These are phyloP conservation scores for Trissoscelio sp. DNA, from an alignment of 2,888 invertebrate species.

Conservation along the genomic window DNA sequence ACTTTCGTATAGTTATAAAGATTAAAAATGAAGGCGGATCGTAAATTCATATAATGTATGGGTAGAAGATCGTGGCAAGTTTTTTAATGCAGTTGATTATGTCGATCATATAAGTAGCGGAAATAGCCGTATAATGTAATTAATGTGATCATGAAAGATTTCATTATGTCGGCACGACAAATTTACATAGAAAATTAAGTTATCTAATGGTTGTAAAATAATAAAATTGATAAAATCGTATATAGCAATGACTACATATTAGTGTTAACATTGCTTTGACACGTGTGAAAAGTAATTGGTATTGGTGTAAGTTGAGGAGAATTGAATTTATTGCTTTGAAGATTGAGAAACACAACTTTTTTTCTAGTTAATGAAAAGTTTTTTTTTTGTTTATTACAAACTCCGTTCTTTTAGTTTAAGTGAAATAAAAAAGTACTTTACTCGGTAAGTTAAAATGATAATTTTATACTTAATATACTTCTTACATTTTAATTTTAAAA, in stretches of 20 bases:
- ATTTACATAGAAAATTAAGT: slow-evolving; percentile 47
- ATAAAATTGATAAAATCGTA: slow-evolving; percentile 41
- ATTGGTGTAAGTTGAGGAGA: not conserved
- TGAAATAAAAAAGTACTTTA: too few relatives aligned
- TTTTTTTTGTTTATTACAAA: not conserved
- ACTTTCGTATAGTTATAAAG: slow-evolving; percentile 34
- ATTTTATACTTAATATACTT: too few relatives aligned
- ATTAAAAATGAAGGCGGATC: slow-evolving; percentile 49
- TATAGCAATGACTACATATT: slow-evolving; percentile 8
- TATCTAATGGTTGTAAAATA: slow-evolving; percentile 34
- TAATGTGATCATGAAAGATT: slow-evolving; percentile 49
- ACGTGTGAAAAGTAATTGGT: slow-evolving; percentile 31
- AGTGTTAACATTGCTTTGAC: slow-evolving; percentile 26
- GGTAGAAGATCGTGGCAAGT: slow-evolving; percentile 32
- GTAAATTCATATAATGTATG: slow-evolving; percentile 52
- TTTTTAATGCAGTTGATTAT: slow-evolving; percentile 55
- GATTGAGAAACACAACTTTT: not conserved
- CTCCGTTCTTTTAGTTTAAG: too few relatives aligned
- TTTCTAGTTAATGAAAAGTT: not conserved
- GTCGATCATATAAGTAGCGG: slow-evolving; percentile 54
- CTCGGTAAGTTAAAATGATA: too few relatives aligned
- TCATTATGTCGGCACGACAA: slow-evolving; percentile 33
- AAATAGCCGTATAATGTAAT: slow-evolving; percentile 59
- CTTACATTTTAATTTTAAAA: too few relatives aligned
- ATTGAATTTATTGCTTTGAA: slow-evolving; percentile 13